Conservation (phyloP, 2,113 vertebrate genomes). For the Saiga tatarica region DNA sequence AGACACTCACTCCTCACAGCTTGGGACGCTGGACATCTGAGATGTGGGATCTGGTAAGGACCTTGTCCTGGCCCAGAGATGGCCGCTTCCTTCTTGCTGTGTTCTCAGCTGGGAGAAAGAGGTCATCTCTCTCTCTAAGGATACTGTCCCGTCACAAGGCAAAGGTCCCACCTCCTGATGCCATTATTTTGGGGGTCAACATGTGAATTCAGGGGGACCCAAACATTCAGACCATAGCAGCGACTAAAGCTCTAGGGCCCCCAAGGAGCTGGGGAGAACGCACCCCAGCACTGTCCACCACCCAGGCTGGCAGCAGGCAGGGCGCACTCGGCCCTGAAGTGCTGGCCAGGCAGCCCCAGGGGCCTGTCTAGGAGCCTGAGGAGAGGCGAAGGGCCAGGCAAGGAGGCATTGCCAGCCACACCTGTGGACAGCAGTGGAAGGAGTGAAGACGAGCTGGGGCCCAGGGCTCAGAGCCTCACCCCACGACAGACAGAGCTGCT, state of each 20-base stretch:
- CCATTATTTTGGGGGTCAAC: neutral
- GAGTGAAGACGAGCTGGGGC: neutral
- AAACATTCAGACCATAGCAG: neutral
- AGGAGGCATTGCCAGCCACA: neutral
- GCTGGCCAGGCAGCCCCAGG: neutral
- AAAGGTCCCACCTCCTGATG: neutral
- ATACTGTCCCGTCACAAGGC: neutral
- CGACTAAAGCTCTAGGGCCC: neutral
- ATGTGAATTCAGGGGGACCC: neutral
- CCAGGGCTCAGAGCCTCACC: neutral
- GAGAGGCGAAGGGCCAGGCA: neutral
- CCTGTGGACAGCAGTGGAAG: neutral
- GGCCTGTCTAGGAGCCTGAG: neutral
- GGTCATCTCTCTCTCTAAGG: neutral
- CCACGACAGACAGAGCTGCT: neutral
- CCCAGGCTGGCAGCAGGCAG: no score
- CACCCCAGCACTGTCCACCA: accelerated
- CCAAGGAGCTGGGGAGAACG: neutral
- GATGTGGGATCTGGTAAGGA: neutral
- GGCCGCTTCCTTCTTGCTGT: neutral
- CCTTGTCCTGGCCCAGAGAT: accelerated
- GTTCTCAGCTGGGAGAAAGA: neutral
- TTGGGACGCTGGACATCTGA: neutral
- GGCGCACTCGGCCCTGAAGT: accelerated
- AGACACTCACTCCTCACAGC: neutral